Evolutionary conservation across 2,888 invertebrate genomes (phyloP), one percentile per base, ranked within the genome.

Genomic region (Drosophila nigricruria): DNA sequence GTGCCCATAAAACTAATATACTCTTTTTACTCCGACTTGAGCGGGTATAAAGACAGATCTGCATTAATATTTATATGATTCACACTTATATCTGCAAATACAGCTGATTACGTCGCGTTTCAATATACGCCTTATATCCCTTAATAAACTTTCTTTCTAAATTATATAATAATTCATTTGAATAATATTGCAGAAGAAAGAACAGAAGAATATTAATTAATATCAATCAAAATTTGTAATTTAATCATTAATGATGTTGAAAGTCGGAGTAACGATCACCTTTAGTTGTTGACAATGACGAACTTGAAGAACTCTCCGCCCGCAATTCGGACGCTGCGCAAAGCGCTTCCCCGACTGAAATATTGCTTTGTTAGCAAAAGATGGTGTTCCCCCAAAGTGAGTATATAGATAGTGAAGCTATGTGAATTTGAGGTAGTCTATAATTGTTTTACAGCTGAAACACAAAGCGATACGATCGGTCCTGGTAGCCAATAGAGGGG

Each of bases 401-500:
- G 45, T 47, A n/a, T 47, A n/a, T 10, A n/a, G 25, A 27, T 10
- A n/a, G 5, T 0, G 27, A 10, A 4, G n/a, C 27, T 5, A 12
- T 14, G 20, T 14, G 20, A 20, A 23, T 14, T 14, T 20, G 14
- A 14, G 27, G 27, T n/a, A n/a, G n/a, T n/a, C n/a, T n/a, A n/a
- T n/a, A n/a, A n/a, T n/a, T n/a, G n/a, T n/a, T 18, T 23, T 18
- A 1, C 49, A 92, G 92, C 90, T 92, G 66, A 92, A 92, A 75
- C 92, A 92, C 73, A 96, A 96, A 90, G 97, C 98, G 10, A 98
- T 99, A 85, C 95, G 98, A 75, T 98, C 97, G 90, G 97, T 99
- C 20, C 94, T 99, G 83, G 99, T 99, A 25, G 99, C 99, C 1
- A 99, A 99, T 93, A 95, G 99, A 93, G 99, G 99, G 61, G 99